Base-by-base conservation (phyloP, 2,113 vertebrate genomes). In the Meleagris gallopavo region DNA sequence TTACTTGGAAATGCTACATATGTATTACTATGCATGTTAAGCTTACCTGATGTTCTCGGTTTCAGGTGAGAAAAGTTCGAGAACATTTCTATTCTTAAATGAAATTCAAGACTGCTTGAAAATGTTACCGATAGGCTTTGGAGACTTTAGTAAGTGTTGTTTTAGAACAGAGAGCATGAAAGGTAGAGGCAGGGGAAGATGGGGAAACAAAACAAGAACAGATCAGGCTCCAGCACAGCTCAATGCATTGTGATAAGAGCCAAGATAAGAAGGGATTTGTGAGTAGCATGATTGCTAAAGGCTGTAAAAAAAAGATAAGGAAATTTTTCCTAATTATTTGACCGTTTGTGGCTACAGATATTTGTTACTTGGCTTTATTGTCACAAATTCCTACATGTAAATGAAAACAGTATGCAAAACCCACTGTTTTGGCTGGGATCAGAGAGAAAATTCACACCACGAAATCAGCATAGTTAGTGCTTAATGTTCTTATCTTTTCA, bases 391-490 rank as follows among this genome's bases (percentile, higher is more conserved):
- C n/a, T 75, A 2, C 10, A 82, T 87, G 52, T 67, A 50, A 71
- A 58, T 21, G 32, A 80, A 58, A 90, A 43, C 4, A n/a, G 24
- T 41, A 9, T 58, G 6, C 15, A 81, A 75, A 89, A 17, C 10
- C 6, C 3, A 20, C 3, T 70, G 2, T 54, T 94, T 74, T 58
- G n/a, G 10, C n/a, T 75, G 70, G 36, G 11, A 9, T 6, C 46
- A 78, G 57, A 87, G 2, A 50, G 27, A 67, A 76, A 81, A 89
- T 25, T 73, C 1, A 1, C 11, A 61, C 5, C 34, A 11, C 1
- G 0, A 36, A 1, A 0, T 52, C 29, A 86, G 3, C 10, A 83
- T 32, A n/a, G 32, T 32, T 61, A 38, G 3, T 40, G 8, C 32
- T 74, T 75, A 19, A 58, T 45, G 55, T 34, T 91, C 57, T 75